Evolutionary conservation across 2,113 vertebrate species (phyloP), one percentile per base, ranked within the genome.

Genomic region (Candoia aspera): DNA sequence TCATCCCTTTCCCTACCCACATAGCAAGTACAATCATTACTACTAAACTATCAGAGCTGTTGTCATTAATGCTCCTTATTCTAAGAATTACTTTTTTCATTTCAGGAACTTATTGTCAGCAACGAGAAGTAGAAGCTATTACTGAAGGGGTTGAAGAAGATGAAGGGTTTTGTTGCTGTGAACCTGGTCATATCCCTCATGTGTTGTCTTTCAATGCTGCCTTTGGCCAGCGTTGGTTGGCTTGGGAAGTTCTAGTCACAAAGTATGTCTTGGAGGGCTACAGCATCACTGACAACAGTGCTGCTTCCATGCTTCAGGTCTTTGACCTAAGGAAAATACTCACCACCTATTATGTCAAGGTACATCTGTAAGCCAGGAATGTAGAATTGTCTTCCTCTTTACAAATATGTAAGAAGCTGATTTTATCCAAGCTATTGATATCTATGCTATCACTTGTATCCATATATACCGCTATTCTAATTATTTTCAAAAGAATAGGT

Each of bases 191-290:
- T 92, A 96, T 98, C 94, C 98, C 98, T 94, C 98, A 98, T 55
- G 97, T 98, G 96, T 97, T 98, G 90, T 98, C 98, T 37, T 98
- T 98, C 93, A 98, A 98, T 37, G 97, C 98, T 90, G 98, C 98
- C 0, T 98, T 98, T 95, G 97, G 98, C 88, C 98, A 98, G 91
- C 98, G 98, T 89, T 98, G 98, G 98, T 97, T 98, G 17, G 98
- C 98, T 89, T 98, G 98, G 98, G 98, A 98, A 94, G 98, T 98
- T 59, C 97, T 98, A 42, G 98, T 98, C 93, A 98, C 98, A 23
- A 98, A 98, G 90, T 98, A 98, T 42, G 98, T 98, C 88, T 95
- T 98, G 93, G 98, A 98, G 94, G 98, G 98, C n/a, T 98, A 98
- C 53, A 98, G 98, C 94, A 98, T 98, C 96, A 98, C 98, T 10